Percentiles rank a stretch among this genome's conserved stretches.
Conservation (phyloP, 2,888 invertebrate species). For the Acrobasis repandana region DNA sequence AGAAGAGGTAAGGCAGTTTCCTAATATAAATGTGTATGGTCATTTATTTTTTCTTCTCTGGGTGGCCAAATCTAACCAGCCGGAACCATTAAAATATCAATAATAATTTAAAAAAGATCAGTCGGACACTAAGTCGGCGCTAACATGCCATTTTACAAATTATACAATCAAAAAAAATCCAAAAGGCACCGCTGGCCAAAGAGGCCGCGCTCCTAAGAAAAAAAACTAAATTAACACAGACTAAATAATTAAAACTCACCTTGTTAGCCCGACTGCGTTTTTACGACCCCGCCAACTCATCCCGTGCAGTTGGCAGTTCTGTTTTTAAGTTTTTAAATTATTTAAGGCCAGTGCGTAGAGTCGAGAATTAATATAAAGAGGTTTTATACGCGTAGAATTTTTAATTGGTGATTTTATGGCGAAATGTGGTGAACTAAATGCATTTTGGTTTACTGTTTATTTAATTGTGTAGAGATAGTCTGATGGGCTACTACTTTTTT, state of each 20-base stretch:
- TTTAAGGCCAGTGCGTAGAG: slow-evolving; percentile 34
- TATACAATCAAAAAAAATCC: slow-evolving; percentile 66
- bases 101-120: slow-evolving; percentile 67
- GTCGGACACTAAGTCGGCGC: slow-evolving; percentile 57
- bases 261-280: slow-evolving; percentile 69
- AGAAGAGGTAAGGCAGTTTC: too few species aligned
- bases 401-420: slow-evolving; percentile 30
- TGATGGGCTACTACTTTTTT: slow-evolving; percentile 15
- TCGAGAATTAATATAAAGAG: slow-evolving; percentile 29
- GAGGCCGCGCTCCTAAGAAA: slow-evolving; percentile 55
- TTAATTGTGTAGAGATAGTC: slow-evolving; percentile 51
- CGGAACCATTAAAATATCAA: slow-evolving; percentile 71
- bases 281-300: slow-evolving; percentile 48
- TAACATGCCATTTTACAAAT: slow-evolving; percentile 80
- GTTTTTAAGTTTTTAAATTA: slow-evolving; percentile 23
- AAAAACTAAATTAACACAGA: slow-evolving; percentile 76
- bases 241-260: slow-evolving; percentile 78
- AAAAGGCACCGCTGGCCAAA: slow-evolving; percentile 62
- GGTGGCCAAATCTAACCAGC: slow-evolving; percentile 34
- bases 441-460: slow-evolving; percentile 73
- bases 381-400: slow-evolving; percentile 11
- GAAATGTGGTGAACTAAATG: slow-evolving; percentile 64
- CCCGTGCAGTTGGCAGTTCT: slow-evolving; percentile 33
- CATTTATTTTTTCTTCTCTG: slow-evolving; percentile 15
- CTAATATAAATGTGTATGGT: not conserved